Conservation (phyloP, 64 coral and sea anemone genomes). For the Catalaphyllia jardinei region DNA sequence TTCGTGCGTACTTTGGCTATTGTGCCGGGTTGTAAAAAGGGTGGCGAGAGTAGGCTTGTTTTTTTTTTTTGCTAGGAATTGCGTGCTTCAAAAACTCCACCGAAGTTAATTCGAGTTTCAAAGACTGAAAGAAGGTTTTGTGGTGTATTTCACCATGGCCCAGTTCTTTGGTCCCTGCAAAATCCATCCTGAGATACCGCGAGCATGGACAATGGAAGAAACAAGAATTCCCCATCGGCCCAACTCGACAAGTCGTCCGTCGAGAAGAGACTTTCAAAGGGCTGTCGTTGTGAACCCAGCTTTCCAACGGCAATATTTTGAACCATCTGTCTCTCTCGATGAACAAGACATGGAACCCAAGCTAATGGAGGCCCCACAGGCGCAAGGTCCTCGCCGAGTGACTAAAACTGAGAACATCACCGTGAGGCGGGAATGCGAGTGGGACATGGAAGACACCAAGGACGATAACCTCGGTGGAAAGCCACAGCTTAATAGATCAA, state of each 20-base stretch:
- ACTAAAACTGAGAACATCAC: constrained; percentile 32
- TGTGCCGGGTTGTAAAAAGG: neutral
- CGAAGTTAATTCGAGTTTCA: neutral
- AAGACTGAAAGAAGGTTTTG: neutral
- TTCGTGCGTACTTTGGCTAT: neutral
- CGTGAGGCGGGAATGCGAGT: neutral
- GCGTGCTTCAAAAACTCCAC: neutral
- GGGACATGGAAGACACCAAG: neutral
- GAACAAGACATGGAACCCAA: constrained; percentile 2
- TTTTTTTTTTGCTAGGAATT: neutral
- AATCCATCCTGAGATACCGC: neutral
- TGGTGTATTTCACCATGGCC: neutral
- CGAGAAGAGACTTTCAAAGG: neutral
- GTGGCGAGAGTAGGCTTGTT: no score
- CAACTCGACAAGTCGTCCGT: neutral
- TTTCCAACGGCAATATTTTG: neutral
- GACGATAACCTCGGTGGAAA: neutral
- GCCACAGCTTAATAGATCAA: neutral
- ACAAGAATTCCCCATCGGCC: constrained; percentile 20
- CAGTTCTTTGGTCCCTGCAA: neutral
- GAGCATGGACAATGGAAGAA: constrained; percentile 8
- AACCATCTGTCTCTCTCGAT: neutral
- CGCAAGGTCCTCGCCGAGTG: neutral
- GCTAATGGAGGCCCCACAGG: neutral
- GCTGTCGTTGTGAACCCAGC: neutral